Conservation (phyloP, 2,797 vertebrate genomes). For the Sebastes hubbsi region DNA sequence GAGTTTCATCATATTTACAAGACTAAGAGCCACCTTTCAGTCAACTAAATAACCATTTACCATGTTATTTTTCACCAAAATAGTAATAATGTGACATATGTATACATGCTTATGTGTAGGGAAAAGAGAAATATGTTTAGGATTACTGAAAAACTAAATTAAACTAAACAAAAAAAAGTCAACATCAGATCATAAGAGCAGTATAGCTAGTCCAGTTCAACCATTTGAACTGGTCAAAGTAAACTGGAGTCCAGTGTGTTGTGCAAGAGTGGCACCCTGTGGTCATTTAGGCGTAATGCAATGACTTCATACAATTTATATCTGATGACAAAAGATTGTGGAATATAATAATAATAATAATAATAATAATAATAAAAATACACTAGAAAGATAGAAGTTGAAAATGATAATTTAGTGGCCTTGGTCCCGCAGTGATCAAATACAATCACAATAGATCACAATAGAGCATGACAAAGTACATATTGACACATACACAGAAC, state of each 20-base stretch:
- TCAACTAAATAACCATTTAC: not conserved
- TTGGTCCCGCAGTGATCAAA: too few relatives aligned
- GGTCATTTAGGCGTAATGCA: constrained; percentile 17
- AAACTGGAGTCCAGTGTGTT: not conserved
- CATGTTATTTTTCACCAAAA: not conserved
- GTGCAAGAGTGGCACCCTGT: constrained; percentile 62
- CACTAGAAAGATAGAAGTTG: not conserved
- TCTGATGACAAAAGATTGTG: too few relatives aligned
- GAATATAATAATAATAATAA: too few relatives aligned
- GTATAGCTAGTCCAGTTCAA: not conserved
- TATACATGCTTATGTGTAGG: not conserved
- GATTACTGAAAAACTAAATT: not conserved
- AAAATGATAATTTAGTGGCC: not conserved
- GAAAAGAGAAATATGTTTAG: not conserved
- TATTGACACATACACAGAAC: not conserved
- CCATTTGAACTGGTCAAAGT: not conserved
- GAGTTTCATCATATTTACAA: not conserved
- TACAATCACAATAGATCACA: too few relatives aligned
- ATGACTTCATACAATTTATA: not conserved
- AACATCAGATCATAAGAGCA: not conserved
- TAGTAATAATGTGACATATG: not conserved
- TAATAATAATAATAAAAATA: not conserved
- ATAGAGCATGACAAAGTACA: not conserved
- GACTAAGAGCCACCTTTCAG: not conserved
- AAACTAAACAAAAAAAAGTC: not conserved